Evolutionary conservation across 2,888 invertebrate species (phyloP).

Genomic region (Schizotus pectinicornis): DNA sequence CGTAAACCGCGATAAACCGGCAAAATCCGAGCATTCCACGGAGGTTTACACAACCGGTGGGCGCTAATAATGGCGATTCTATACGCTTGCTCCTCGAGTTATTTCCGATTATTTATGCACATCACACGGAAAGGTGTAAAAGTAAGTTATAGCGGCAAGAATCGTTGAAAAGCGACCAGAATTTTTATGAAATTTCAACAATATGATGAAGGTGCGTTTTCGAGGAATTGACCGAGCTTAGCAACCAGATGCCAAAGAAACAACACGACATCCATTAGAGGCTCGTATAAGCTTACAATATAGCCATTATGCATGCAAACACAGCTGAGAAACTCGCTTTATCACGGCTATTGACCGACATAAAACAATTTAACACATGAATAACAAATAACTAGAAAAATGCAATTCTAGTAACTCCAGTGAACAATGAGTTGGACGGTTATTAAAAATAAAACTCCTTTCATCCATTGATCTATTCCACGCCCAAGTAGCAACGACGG

Average conservation of each 20-base stretch:
- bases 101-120: not conserved
- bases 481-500: too few relatives aligned
- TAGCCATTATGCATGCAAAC: slow-evolving; percentile 19
- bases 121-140: too few relatives aligned
- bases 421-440: slow-evolving; percentile 22
- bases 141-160: too few relatives aligned
- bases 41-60: slow-evolving; percentile 6
- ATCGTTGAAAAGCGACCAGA: too few relatives aligned
- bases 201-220: too few relatives aligned
- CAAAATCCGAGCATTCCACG: slow-evolving; percentile 11
- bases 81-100: not conserved
- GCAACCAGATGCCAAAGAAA: not conserved
- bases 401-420: slow-evolving; percentile 9
- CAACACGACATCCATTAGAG: slow-evolving; percentile 6
- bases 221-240: too few relatives aligned
- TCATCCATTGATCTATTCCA: not conserved
- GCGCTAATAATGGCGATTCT: slow-evolving; percentile 12
- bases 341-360: slow-evolving; percentile 16
- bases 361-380: slow-evolving; percentile 27
- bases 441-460: slow-evolving; percentile 19
- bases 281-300: slow-evolving; percentile 15
- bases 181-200: too few relatives aligned
- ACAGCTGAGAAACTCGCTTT: slow-evolving; percentile 3
- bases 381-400: slow-evolving; percentile 24
- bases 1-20: slow-evolving; percentile 18